Percentiles rank a stretch among this genome's conserved stretches.
Conservation (phyloP, 2,888 invertebrate species). For the Tortrix viridana region DNA sequence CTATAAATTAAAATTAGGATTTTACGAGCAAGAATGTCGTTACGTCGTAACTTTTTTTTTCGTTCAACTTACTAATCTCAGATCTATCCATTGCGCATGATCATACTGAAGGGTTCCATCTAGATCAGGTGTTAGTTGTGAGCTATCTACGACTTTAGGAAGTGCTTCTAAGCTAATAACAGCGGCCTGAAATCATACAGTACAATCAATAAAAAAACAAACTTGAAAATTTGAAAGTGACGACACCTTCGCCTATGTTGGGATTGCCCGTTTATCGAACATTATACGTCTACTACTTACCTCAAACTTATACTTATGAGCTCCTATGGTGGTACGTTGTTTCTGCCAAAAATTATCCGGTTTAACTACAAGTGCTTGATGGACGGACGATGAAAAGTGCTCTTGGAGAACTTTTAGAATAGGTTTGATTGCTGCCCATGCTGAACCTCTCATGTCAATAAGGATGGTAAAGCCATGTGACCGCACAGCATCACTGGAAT, state of each 20-base stretch:
- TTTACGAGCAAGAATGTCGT: neutral
- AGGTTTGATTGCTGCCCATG: constrained; percentile 98
- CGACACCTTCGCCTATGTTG: too few relatives aligned
- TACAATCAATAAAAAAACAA: too few relatives aligned
- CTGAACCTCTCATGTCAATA: constrained; percentile 98
- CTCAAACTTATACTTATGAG: constrained; percentile 99
- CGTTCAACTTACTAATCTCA: constrained; percentile 86
- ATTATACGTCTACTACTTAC: constrained; percentile 73
- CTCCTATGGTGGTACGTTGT: constrained; percentile 97
- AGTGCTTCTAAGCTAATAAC: constrained; percentile 98
- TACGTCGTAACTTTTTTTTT: neutral
- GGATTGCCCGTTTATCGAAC: too few relatives aligned
- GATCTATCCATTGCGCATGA: constrained; percentile 98
- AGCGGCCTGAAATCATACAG: constrained; percentile 89
- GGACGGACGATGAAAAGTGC: constrained; percentile 96
- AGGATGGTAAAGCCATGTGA: constrained; percentile 97
- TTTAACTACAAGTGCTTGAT: constrained; percentile 98
- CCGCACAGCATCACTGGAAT: constrained; percentile 92
- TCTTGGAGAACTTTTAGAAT: constrained; percentile 98
- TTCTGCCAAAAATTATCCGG: constrained; percentile 99
- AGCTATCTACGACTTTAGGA: constrained; percentile 95
- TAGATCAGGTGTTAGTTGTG: constrained; percentile 96
- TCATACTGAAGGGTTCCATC: constrained; percentile 97
- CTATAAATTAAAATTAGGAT: constrained; percentile 48
- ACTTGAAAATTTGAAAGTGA: too few relatives aligned